Base-by-base conservation (phyloP, 2,888 invertebrate species). In the Ectemnius lituratus region DNA sequence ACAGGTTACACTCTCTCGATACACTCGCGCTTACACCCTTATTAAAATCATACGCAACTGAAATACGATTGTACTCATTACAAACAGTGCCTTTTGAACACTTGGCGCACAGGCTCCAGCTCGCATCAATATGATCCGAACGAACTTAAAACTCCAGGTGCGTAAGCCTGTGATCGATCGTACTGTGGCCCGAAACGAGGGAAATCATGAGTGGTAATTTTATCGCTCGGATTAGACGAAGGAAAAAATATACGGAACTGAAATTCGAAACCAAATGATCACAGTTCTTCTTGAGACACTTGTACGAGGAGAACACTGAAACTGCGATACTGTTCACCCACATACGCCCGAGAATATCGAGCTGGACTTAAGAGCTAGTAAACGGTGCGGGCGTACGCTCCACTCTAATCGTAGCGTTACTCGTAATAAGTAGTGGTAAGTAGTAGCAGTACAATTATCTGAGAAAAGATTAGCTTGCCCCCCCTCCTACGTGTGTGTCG, bases 361-460 rank as follows among this genome's bases (percentile, higher is more conserved):
- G 20, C 61, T 73, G 8, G 52, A 46, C 77, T 78, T 78, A 79
- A 73, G 47, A 70, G 62, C 82, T 82, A 82, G 67, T 37, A 70
- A 75, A 67, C 61, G 46, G 63, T 46, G 60, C 62, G 64, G 69
- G 57, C 27, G 63, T 47, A 58, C 67, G 68, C 56, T 67, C 37
- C 70, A 78, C 67, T 73, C 75, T 70, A 74, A 75, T 80, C 75
- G 73, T 76, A 80, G 63, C 47, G 8, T 28, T 79, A 77, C 60
- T 75, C 79, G 76, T 79, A 62, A 67, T 84, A 83, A 74, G 79
- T 58, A 64, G 16, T 18, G 23, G 46, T 64, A 45, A 52, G 37
- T 23, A 83, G 78, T 85, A 85, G 77, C 83, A 86, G 81, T 87
- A 87, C 81, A 84, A 84, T 84, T 84, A 85, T 83, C 79, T 81